Conservation (phyloP, 1,140 invertebrate species). For the Drosophila ironensis region DNA sequence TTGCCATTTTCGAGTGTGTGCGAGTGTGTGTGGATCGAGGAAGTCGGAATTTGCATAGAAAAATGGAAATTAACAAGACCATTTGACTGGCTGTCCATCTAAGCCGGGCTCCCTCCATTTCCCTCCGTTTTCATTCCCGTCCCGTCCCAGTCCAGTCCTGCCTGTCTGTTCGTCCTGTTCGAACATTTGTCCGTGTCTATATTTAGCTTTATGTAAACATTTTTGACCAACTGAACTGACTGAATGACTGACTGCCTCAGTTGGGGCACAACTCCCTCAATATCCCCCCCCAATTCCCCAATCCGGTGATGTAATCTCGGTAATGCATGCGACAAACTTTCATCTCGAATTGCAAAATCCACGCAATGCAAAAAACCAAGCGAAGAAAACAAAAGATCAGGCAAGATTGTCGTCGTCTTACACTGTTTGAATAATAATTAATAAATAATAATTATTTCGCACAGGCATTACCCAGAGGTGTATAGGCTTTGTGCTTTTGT, state of each 20-base stretch:
- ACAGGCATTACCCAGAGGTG: slow-evolving; percentile 11
- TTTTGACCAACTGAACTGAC: slow-evolving; percentile 74
- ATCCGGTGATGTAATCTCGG: slow-evolving; percentile 64
- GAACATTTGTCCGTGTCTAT: slow-evolving; percentile 62
- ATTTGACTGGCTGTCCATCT: slow-evolving; percentile 71
- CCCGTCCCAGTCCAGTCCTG: not conserved
- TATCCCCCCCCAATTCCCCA: not conserved
- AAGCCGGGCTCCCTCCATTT: slow-evolving; percentile 3
- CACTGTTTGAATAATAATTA: slow-evolving; percentile 69
- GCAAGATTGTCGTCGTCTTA: slow-evolving; percentile 59
- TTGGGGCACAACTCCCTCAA: slow-evolving; percentile 26
- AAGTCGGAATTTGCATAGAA: slow-evolving; percentile 81
- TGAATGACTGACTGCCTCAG: slow-evolving; percentile 76
- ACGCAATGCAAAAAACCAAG: slow-evolving; percentile 22
- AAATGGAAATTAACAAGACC: slow-evolving; percentile 81
- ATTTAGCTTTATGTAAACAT: slow-evolving; percentile 70
- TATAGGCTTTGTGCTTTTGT: no score
- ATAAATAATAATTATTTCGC: slow-evolving; percentile 62
- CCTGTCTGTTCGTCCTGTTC: slow-evolving; percentile 52
- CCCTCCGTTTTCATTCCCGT: no score
- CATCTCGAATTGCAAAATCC: slow-evolving; percentile 72
- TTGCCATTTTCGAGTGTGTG: slow-evolving; percentile 52
- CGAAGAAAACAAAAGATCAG: slow-evolving; percentile 43
- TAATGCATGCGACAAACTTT: slow-evolving; percentile 77
- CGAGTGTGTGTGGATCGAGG: slow-evolving; percentile 66